phyloP scores from a whole-genome alignment of 2,797 vertebrate genomes.

The Sparus aurata region DNA sequence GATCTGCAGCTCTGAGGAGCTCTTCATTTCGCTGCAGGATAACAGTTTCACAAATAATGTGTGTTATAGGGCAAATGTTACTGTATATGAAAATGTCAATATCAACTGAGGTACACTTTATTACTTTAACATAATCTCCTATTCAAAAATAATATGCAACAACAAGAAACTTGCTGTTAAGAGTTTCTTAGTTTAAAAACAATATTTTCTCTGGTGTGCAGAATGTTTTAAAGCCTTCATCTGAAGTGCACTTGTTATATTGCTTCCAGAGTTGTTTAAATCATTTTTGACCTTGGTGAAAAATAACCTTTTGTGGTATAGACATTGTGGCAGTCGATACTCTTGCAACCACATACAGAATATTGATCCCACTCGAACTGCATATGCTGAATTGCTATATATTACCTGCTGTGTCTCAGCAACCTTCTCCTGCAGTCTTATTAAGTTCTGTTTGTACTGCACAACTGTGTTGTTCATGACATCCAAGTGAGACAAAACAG shows the following conservation, averaged over 20 bases:
- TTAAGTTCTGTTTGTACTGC: slow-evolving; percentile 54
- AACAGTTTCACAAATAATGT: not conserved
- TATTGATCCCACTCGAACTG: not conserved
- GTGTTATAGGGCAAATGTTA: not conserved
- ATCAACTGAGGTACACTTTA: not conserved
- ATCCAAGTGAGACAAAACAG: slow-evolving; percentile 68
- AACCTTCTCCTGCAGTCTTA: slow-evolving; percentile 59
- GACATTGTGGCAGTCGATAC: slow-evolving; percentile 11
- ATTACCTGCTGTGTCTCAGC: slow-evolving; percentile 77
- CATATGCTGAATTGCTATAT: not conserved
- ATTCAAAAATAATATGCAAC: not conserved
- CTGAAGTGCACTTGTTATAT: not conserved
- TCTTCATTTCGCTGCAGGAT: slow-evolving; percentile 62
- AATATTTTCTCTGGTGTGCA: not conserved
- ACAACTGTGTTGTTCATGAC: slow-evolving; percentile 66
- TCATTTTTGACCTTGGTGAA: slow-evolving; percentile 17
- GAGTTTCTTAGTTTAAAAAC: not conserved
- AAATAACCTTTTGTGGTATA: not conserved
- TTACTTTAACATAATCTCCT: not conserved
- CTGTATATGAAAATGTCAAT: not conserved
- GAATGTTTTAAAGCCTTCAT: not conserved
- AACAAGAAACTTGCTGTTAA: not conserved
- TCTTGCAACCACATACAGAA: not conserved
- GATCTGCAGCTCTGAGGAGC: slow-evolving; percentile 33
- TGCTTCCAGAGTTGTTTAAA: slow-evolving; percentile 1